Conservation (phyloP, 2,113 vertebrate species). For the Daubentonia madagascariensis region DNA sequence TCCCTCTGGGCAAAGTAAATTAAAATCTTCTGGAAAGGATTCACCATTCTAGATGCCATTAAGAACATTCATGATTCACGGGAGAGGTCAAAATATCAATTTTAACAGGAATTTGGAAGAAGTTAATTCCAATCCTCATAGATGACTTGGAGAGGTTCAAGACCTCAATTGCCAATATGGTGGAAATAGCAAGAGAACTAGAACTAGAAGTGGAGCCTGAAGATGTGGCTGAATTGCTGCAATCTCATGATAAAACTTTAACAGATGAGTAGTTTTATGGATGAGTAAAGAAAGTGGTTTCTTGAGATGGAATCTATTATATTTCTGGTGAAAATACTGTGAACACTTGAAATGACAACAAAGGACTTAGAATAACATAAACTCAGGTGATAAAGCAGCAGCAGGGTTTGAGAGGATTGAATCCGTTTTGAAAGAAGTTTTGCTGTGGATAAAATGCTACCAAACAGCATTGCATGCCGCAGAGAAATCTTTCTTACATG, state of each 20-base stretch:
- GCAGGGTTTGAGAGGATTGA: neutral
- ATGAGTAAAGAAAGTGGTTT: neutral
- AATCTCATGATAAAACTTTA: neutral
- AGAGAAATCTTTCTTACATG: neutral
- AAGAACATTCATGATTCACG: neutral
- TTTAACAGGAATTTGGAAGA: neutral
- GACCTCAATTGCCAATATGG: neutral
- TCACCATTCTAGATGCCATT: neutral
- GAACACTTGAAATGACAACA: neutral
- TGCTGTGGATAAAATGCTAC: neutral
- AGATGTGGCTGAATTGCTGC: neutral
- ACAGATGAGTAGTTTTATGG: neutral
- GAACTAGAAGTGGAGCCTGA: neutral
- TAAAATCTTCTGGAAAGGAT: neutral
- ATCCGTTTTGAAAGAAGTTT: neutral
- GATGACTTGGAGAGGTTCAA: neutral
- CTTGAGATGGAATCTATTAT: neutral
- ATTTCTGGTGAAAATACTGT: neutral
- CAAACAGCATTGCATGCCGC: neutral
- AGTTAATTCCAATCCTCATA: neutral
- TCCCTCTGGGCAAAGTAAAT: neutral
- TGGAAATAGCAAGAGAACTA: neutral
- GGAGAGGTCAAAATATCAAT: neutral
- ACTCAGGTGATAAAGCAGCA: neutral
- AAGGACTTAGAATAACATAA: neutral